These are phyloP conservation scores for Manacus vitellinus DNA, from an alignment of 2,113 vertebrate genomes.

Conservation along the genomic window DNA sequence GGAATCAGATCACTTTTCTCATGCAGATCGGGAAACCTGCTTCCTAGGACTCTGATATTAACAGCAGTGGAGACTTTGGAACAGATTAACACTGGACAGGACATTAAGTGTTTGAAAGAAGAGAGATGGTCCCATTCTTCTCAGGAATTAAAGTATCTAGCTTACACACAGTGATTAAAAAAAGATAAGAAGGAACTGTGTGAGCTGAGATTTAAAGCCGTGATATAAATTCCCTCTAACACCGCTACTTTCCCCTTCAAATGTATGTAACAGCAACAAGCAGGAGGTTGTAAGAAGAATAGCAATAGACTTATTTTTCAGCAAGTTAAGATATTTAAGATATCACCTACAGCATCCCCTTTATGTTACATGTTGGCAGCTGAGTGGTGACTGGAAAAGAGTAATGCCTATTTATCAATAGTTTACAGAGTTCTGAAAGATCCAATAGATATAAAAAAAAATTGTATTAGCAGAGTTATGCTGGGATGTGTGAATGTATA, in stretches of 20 bases:
- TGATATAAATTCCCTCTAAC: neutral
- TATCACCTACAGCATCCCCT: neutral
- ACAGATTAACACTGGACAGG: neutral
- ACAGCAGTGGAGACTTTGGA: neutral
- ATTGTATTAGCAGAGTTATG: neutral
- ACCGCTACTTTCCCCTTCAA: neutral
- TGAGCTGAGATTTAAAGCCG: neutral
- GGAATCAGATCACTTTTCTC: neutral
- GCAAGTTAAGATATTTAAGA: neutral
- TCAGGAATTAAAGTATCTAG: neutral
- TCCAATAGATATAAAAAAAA: neutral
- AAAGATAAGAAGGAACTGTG: neutral
- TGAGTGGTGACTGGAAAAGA: neutral
- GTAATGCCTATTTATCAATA: neutral
- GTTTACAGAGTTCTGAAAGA: neutral
- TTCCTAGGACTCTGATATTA: neutral
- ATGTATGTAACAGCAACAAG: neutral
- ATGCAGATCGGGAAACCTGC: neutral
- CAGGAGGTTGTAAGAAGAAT: neutral
- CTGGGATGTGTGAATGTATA: neutral
- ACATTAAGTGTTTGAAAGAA: neutral
- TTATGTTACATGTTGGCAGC: neutral
- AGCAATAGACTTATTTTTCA: neutral
- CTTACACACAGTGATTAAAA: neutral
- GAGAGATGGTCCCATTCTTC: neutral